These are phyloP conservation scores for Sialis fuliginosa DNA, from an alignment of 2,888 invertebrate genomes.

Conservation along the genomic window DNA sequence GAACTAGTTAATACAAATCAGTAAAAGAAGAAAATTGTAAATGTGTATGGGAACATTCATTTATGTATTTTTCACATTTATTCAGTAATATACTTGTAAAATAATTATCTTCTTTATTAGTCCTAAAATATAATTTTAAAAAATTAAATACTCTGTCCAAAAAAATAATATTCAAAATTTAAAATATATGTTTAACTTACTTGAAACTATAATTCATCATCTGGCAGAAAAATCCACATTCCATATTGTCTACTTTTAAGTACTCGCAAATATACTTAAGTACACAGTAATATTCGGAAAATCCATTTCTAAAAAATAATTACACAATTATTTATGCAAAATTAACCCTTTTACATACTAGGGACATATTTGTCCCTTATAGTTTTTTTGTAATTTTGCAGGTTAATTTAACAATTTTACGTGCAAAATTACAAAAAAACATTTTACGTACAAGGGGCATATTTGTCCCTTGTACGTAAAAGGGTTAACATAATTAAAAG, in stretches of 20 bases:
- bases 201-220: background rate
- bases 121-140: background rate
- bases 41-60: background rate
- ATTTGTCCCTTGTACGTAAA: no score
- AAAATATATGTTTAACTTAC: background rate
- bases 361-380: no score
- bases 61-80: background rate
- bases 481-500: no score
- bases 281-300: slow-evolving; percentile 16
- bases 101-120: background rate
- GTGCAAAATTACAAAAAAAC: no score
- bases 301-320: slow-evolving; percentile 16
- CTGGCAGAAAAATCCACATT: background rate
- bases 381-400: no score
- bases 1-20: background rate
- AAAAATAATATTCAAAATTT: background rate
- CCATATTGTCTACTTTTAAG: background rate
- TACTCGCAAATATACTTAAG: slow-evolving; percentile 16
- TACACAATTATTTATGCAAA: no score
- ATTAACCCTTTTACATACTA: no score
- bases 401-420: no score
- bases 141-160: background rate
- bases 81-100: background rate
- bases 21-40: background rate
- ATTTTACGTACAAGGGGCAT: no score